Percentiles rank a stretch among this genome's conserved stretches.
Evolutionary conservation across 2,797 vertebrate species (phyloP).

Genomic region (Sebastes oblongus): DNA sequence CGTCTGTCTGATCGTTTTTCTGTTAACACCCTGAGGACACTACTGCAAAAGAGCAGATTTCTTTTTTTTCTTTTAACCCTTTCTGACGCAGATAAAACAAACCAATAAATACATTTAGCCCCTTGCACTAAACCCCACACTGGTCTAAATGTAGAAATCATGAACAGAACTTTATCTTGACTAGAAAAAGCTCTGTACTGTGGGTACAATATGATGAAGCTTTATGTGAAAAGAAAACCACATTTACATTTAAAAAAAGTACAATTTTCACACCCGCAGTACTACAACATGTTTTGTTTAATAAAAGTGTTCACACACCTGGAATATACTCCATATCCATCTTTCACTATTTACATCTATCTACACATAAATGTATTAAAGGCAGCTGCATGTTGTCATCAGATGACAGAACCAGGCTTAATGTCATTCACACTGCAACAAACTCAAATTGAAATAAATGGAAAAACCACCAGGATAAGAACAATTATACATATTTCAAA

Average conservation of each 20-base stretch:
- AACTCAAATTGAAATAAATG: not conserved
- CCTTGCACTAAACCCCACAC: not conserved
- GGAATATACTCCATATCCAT: not conserved
- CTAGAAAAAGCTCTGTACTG: not conserved
- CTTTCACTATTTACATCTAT: conserved; percentile 27
- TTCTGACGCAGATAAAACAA: not conserved
- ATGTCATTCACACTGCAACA: not conserved
- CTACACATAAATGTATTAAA: not conserved
- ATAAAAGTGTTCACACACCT: not conserved
- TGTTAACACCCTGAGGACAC: conserved; percentile 17
- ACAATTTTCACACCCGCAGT: not conserved
- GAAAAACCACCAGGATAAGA: not conserved
- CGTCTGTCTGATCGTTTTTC: conserved; percentile 7
- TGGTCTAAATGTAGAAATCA: not conserved
- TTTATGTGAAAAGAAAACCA: not conserved
- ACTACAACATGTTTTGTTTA: not conserved
- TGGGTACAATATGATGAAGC: not conserved
- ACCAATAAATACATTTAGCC: not conserved
- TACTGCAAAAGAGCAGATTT: not conserved
- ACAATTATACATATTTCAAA: not conserved
- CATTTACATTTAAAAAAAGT: not conserved
- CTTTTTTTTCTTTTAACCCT: not conserved
- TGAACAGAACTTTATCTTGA: not conserved
- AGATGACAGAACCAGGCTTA: not conserved
- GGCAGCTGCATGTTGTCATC: not conserved